Percentiles rank a stretch among this genome's conserved stretches.
Evolutionary conservation across 1,140 invertebrate species (phyloP).

Genomic region (Drosophila paulistorum): DNA sequence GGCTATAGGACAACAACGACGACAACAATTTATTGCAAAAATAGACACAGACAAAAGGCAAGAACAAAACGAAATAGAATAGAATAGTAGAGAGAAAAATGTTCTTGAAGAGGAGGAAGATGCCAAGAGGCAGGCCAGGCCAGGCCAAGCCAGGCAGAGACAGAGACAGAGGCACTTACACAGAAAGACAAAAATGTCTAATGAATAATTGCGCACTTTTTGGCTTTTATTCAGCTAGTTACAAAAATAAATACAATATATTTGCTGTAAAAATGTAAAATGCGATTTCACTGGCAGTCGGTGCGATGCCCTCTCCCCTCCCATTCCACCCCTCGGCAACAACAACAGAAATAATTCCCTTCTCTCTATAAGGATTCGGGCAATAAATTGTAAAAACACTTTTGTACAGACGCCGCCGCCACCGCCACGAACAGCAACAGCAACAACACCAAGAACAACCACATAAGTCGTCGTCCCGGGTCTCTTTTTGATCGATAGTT

Average conservation of each 20-base stretch:
- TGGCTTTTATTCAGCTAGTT: slow-evolving; percentile 14
- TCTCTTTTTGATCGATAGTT: slow-evolving; percentile 25
- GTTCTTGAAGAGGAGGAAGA: neutral
- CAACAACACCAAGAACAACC: neutral
- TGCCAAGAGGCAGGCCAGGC: no score
- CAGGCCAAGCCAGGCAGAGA: no score
- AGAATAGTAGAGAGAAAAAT: neutral
- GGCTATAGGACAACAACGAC: slow-evolving; percentile 7
- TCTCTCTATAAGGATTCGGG: slow-evolving; percentile 9
- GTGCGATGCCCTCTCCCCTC: neutral
- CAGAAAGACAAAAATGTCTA: slow-evolving; percentile 31
- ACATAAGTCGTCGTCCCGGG: neutral
- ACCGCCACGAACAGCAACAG: neutral
- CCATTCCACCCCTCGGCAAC: neutral
- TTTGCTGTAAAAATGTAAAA: slow-evolving; percentile 20
- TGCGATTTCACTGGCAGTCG: slow-evolving; percentile 4
- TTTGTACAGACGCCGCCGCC: slow-evolving; percentile 17
- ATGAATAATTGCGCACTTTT: slow-evolving; percentile 71
- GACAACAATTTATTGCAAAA: slow-evolving; percentile 67
- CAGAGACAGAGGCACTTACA: slow-evolving; percentile 31
- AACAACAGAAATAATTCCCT: no score
- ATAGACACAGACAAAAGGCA: slow-evolving; percentile 47
- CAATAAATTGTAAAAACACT: slow-evolving; percentile 24
- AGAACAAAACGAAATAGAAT: slow-evolving; percentile 24
- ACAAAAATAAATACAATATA: slow-evolving; percentile 22